phyloP scores from a whole-genome alignment of 2,113 vertebrate genomes.

The Vimba vimba region DNA sequence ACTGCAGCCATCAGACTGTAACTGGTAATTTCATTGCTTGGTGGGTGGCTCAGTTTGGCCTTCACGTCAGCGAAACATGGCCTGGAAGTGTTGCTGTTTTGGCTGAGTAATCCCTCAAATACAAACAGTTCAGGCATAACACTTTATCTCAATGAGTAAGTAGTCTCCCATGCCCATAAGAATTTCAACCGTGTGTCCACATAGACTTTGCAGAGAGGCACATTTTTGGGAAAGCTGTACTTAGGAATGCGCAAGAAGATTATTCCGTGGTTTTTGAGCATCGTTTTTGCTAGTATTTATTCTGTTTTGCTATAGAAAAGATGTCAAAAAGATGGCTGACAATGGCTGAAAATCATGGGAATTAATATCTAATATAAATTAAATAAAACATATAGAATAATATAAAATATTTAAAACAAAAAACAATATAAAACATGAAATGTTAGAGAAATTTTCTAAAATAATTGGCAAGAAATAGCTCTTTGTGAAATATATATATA shows the following conservation, averaged over 20 bases:
- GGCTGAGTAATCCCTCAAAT: conserved; percentile 60
- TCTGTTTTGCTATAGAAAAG: background rate
- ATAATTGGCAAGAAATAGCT: conserved; percentile 1
- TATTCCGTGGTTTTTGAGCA: background rate
- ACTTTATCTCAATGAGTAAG: conserved; percentile 57
- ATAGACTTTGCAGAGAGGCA: conserved; percentile 34
- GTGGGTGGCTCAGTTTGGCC: conserved; percentile 61
- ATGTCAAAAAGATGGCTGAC: background rate
- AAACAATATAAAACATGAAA: background rate
- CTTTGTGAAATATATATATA: background rate
- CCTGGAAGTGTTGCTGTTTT: conserved; percentile 60
- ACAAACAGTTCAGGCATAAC: conserved; percentile 56
- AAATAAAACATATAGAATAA: background rate
- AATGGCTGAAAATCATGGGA: conserved; percentile 4
- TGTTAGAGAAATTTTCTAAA: background rate
- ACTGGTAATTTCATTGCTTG: conserved; percentile 62
- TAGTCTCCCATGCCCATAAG: conserved; percentile 56
- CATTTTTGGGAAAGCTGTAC: conserved; percentile 17
- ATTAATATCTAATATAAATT: background rate
- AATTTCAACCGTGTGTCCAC: conserved; percentile 36
- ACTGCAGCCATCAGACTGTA: conserved; percentile 50
- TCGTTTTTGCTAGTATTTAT: background rate
- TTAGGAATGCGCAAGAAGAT: background rate
- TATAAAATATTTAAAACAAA: background rate
- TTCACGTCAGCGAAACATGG: conserved; percentile 61